Evolutionary conservation across 2,888 invertebrate genomes (phyloP).

Genomic region (Cabera pusaria): DNA sequence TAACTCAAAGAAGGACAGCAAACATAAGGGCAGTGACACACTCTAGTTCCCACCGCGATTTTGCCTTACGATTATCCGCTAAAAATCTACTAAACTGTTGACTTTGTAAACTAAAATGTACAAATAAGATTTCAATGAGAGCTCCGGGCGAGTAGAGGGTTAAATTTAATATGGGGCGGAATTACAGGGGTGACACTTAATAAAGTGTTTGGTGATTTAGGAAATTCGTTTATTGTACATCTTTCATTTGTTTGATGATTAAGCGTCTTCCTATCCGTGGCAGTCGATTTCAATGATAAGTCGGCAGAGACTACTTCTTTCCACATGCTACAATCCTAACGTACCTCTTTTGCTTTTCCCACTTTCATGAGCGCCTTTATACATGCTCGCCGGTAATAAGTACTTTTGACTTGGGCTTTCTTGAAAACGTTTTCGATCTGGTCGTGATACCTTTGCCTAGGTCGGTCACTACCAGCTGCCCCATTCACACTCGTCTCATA

Average conservation of each 20-base stretch:
- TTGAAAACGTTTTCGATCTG: no score
- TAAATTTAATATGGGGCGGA: conserved; percentile 24
- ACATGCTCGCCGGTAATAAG: no score
- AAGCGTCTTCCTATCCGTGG: no score
- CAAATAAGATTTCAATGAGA: conserved; percentile 78
- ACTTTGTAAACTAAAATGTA: conserved; percentile 73
- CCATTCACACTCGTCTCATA: no score
- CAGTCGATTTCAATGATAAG: no score
- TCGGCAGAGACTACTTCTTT: no score
- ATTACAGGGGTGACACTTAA: conserved; percentile 28
- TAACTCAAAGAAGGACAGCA: conserved; percentile 8
- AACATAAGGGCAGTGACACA: conserved; percentile 17
- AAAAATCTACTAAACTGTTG: conserved; percentile 58
- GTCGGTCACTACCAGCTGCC: no score
- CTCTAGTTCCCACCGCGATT: conserved; percentile 12
- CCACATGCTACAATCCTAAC: no score
- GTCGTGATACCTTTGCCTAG: no score
- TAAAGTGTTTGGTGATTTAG: conserved; percentile 33
- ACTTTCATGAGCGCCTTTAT: no score
- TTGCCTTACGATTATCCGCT: conserved; percentile 37
- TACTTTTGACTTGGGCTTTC: no score
- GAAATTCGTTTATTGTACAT: conserved; percentile 12
- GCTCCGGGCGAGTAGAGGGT: conserved; percentile 29
- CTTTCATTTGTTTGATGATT: conserved; percentile 7
- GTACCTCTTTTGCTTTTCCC: no score